Base-by-base conservation (phyloP, 2,888 invertebrate species). In the Mythimna ferrago region DNA sequence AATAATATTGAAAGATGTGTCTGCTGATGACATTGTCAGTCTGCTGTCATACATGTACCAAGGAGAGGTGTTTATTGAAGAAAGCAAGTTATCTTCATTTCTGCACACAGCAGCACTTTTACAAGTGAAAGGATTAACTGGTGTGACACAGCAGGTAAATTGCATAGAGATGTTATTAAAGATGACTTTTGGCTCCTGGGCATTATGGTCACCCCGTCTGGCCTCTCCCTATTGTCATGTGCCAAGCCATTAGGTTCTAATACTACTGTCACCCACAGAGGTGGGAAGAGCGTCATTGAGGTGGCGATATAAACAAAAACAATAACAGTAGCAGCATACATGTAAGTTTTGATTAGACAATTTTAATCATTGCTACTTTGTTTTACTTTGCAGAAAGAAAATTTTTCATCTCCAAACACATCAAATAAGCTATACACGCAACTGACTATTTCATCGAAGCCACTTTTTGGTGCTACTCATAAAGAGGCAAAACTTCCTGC, bases 1-100 rank as follows among this genome's bases (percentile, higher is more conserved):
- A 70, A 97, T 98, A 67, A 98, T 98, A 81, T 90, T 98, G 71
- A 97, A 97, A 93, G 97, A 97, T 95, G 97, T 97, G 16, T 96
- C 96, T 53, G 97, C 97, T 80, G 97, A 97, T 87, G 97, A 98
- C 89, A 96, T 98, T 85, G 96, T 97, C 75, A 97, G 97, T 73
- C 94, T 98, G 68, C 92, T 98, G 78, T 97, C 97, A 76, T 98
- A 97, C 84, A 97, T 98, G 97, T 98, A 98, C 88, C 97, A 97
- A 92, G 98, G 97, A 71, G 97, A 97, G 91, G 97, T 97, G 1
- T 97, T 97, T 87, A 97, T 98, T 81, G 97, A 97, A 82, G 97
- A 97, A 88, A 97, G 97, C 84, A 97, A 97, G 86, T 87, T 97
- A 76, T 94, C 97, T 67, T 97, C 97, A 19, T 97, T 97, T 89